Base-by-base conservation (phyloP, 2,888 invertebrate species). In the Drosophila rubida region DNA sequence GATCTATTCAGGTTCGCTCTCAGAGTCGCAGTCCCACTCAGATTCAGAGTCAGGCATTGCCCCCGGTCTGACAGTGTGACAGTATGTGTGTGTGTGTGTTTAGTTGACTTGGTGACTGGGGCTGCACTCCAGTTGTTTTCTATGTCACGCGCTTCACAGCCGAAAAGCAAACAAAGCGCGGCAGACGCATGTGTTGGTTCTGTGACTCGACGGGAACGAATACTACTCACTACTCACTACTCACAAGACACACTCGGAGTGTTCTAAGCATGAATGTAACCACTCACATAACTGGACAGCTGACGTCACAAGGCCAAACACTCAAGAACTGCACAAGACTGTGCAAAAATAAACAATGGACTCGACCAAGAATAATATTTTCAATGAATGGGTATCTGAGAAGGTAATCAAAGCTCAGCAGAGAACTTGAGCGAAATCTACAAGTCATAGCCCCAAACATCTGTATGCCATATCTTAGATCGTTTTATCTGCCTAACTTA, bases 121-220 rank as follows among this genome's bases (percentile, higher is more conserved):
- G 67, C 61, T 67, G 75, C 76, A 72, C 76, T 77, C 68, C 79
- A 79, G 68, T 77, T 75, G 57, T 62, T 75, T 79, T 79, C 71
- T 79, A 79, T 77, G 76, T 77, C 77, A 77, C 74, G 76, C 80
- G 77, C 77, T 68, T 65, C 72, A 66, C 75, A 76, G 44, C 71
- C 79, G 57, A 78, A 70, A 76, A 65, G 58, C 60, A 78, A 77
- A 75, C 68, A 78, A 77, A 59, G 59, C 65, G 35, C 51, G 42
- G 32, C 41, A 27, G 50, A 55, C 57, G 41, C 51, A 45, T 27
- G 39, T 58, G 64, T 45, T 55, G n/a, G 37, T n/a, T 46, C 37
- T 48, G 59, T 64, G 71, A 65, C 55, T 75, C 41, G 46, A 5
- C 32, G 14, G 30, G 46, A 57, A 59, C 55, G 37, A 61, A 16